Percentiles rank a stretch among this genome's conserved stretches.
Conservation (phyloP, 2,888 invertebrate genomes). For the Agriopis marginaria region DNA sequence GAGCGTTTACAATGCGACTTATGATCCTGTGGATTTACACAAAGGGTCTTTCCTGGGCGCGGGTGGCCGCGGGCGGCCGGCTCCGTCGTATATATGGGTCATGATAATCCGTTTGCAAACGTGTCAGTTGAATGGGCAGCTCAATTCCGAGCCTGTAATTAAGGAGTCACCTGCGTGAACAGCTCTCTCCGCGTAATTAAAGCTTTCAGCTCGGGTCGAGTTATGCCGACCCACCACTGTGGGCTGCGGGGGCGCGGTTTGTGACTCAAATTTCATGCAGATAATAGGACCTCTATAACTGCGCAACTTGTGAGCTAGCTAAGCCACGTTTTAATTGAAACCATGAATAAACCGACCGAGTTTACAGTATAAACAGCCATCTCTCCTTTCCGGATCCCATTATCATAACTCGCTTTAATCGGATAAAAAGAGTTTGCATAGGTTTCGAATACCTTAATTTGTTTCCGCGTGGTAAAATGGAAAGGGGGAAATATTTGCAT, state of each 20-base stretch:
- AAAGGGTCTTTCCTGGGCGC: conserved; percentile 27
- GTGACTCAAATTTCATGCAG: conserved; percentile 82
- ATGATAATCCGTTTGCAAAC: conserved; percentile 80
- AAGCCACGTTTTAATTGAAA: conserved; percentile 80
- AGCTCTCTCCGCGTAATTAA: conserved; percentile 83
- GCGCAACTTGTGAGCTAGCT: conserved; percentile 73
- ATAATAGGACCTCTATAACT: conserved; percentile 78
- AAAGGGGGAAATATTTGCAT: conserved; percentile 28
- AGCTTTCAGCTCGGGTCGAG: conserved; percentile 81
- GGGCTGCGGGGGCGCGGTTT: conserved; percentile 69
- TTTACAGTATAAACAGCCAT: conserved; percentile 60
- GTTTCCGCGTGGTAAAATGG: conserved; percentile 34
- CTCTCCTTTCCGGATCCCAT: conserved; percentile 51
- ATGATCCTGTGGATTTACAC: conserved; percentile 39
- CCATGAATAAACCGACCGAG: conserved; percentile 66
- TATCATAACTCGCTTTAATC: conserved; percentile 49
- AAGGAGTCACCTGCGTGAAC: conserved; percentile 86
- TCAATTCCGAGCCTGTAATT: conserved; percentile 82
- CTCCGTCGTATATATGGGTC: conserved; percentile 61
- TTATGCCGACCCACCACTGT: conserved; percentile 76
- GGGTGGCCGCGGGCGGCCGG: conserved; percentile 19
- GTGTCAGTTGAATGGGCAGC: conserved; percentile 82
- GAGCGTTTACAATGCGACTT: conserved; percentile 32
- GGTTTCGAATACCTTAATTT: conserved; percentile 44
- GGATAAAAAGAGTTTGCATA: conserved; percentile 48